Evolutionary conservation across 2,113 vertebrate genomes (phyloP).

Genomic region (Phyllostomus hastatus): DNA sequence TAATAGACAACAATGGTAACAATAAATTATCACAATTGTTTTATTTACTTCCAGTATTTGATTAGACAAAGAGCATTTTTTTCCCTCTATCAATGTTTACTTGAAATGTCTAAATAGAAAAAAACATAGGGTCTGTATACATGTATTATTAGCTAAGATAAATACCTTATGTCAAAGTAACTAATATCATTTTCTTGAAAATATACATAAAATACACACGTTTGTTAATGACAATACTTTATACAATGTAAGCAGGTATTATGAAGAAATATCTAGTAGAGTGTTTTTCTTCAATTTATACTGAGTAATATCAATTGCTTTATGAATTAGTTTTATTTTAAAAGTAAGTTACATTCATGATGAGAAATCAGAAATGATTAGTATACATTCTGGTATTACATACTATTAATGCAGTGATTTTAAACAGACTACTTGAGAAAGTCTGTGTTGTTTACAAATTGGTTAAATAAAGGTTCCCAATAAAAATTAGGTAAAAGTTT

Average conservation of each 20-base stretch:
- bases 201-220: conserved; percentile 4
- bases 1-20: conserved; percentile 49
- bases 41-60: conserved; percentile 56
- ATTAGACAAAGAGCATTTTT: conserved; percentile 46
- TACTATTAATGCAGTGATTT: background rate
- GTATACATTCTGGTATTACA: background rate
- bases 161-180: background rate
- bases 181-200: conserved; percentile 20
- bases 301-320: background rate
- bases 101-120: conserved; percentile 17
- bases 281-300: background rate
- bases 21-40: conserved; percentile 55
- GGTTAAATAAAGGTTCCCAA: background rate
- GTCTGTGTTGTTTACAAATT: background rate
- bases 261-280: background rate
- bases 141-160: background rate
- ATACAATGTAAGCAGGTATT: background rate
- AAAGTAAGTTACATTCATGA: conserved; percentile 2
- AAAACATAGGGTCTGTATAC: background rate
- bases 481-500: background rate
- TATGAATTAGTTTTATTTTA: conserved; percentile 25
- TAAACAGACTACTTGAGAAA: conserved; percentile 3
- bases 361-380: background rate
- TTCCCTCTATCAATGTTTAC: background rate
- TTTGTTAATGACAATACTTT: background rate